Base-by-base conservation (phyloP, 1,140 invertebrate species). In the Drosophila mojavensis region DNA sequence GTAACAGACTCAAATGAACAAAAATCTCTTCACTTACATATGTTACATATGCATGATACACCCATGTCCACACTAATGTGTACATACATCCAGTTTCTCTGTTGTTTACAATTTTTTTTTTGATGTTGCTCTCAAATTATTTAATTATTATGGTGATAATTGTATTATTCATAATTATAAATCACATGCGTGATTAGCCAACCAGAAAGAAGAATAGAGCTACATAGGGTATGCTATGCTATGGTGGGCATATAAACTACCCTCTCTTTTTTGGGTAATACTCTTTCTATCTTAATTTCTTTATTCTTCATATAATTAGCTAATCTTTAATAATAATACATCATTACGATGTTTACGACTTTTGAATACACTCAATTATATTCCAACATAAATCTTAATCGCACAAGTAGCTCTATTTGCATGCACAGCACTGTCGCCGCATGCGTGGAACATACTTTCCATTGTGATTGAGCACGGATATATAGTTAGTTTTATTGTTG, bases 401-500 rank as follows among this genome's bases (percentile, higher is more conserved):
- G 33, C 6, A 17, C 5, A 26, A 45, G 24, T 5, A 9, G 28
- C 5, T 1, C 54, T 54, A 48, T 48, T 56, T 30, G 5, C 7
- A 5, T 58, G 53, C 4, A 13, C 45, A 0, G 51, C 24, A 26
- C 10, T 71, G 61, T 71, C 4, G 1, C 20, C 20, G 36, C 36
- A 11, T 39, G 36, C 36, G 43, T 62, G 50, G 45, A 55, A 51
- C 50, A 43, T 24, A 56, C 68, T 70, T 51, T 71, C 67, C 51
- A 63, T 56, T 50, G 60, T 62, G 30, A 10, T n/a, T 26, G 28
- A 9, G 26, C 58, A 15, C n/a, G n/a, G 36, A 39, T 39, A 39
- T 39, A 39, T 39, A 39, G 36, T 39, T 39, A 39, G 36, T 39
- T 3, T 10, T 11, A 39, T 39, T 39, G 36, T 11, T 39, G 10